phyloP scores from a whole-genome alignment of 2,113 vertebrate species.

The Hypocryptadius cinnamomeus region DNA sequence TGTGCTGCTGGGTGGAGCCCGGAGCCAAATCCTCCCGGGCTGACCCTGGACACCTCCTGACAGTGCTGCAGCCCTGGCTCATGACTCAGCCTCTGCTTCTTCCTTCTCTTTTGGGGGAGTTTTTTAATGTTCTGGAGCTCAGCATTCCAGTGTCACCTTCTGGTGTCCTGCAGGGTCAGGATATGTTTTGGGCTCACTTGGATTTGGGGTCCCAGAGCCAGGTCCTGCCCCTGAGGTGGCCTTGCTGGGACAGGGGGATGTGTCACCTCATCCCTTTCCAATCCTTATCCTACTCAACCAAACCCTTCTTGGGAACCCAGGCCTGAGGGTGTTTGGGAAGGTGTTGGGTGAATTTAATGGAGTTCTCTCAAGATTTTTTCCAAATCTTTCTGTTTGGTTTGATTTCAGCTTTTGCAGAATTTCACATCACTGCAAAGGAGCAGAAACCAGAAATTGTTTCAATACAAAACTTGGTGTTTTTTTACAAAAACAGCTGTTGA shows the following conservation, averaged over 20 bases:
- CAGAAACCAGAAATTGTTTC: background rate
- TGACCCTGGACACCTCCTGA: background rate
- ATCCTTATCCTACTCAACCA: background rate
- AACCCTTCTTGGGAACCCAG: background rate
- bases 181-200: background rate
- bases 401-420: background rate
- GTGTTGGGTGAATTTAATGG: background rate
- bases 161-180: background rate
- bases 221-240: background rate
- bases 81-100: background rate
- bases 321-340: background rate
- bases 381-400: background rate
- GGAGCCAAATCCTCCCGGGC: background rate
- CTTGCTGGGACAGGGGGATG: background rate
- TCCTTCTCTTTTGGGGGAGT: background rate
- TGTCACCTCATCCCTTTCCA: background rate
- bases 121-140: background rate
- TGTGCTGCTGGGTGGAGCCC: accelerated
- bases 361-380: background rate
- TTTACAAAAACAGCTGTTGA: background rate
- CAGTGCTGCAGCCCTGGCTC: background rate
- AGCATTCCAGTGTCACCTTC: background rate
- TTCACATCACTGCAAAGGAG: background rate
- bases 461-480: background rate
- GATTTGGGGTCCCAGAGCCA: background rate